These are phyloP conservation scores for Heliocidaris erythrogramma DNA, from an alignment of 35 echinoderm and acorn worm genomes.

Conservation along the genomic window DNA sequence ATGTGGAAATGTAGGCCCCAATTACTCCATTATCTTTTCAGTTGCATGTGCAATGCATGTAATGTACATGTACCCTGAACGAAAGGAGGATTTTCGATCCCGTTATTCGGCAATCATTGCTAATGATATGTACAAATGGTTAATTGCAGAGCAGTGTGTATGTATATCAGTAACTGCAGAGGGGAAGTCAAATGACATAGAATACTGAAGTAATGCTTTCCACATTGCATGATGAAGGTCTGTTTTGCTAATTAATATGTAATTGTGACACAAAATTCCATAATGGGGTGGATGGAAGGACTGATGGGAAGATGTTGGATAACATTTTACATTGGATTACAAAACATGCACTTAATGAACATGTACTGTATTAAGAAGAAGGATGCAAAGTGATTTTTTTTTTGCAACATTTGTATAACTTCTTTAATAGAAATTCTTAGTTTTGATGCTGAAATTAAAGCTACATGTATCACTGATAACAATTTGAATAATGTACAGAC, in stretches of 20 bases:
- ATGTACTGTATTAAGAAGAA: no score
- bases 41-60: neutral
- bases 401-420: no score
- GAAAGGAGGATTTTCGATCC: neutral
- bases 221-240: neutral
- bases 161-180: neutral
- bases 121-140: conserved; percentile 18
- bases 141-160: neutral
- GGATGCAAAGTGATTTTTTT: no score
- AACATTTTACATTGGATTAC: no score
- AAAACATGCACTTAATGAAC: no score
- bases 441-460: no score
- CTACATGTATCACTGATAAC: no score
- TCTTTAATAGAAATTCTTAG: no score
- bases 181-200: neutral
- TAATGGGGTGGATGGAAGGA: neutral
- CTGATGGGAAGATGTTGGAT: no score
- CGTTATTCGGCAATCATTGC: neutral
- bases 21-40: neutral
- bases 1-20: neutral
- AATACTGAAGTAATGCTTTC: neutral
- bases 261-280: conserved; percentile 4
- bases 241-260: neutral
- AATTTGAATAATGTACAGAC: no score
- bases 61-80: neutral